Base-by-base conservation (phyloP, 2,113 vertebrate genomes). In the Cynopterus brachyotis region DNA sequence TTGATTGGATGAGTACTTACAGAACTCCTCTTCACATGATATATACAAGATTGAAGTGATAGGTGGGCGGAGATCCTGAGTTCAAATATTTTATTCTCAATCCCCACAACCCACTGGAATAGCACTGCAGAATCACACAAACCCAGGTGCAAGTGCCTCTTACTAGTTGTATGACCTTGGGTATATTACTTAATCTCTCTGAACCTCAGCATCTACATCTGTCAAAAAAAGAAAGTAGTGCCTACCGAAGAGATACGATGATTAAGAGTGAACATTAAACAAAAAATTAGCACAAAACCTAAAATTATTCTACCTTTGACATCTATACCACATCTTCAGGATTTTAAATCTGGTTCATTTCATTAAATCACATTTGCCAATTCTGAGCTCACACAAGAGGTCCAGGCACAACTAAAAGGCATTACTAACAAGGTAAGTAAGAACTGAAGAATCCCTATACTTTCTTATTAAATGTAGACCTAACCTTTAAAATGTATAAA, bases 381-480 rank as follows among this genome's bases (percentile, higher is more conserved):
- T 89, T 80, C 47, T 83, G 47, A 37, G 37, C 45, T 94, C 47
- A 85, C 1, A 42, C 35, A 84, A 79, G 3, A 86, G 45, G 9
- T 35, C 22, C 30, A 79, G 17, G 32, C 26, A 87, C 45, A 93
- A 70, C 19, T 50, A 59, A 91, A 84, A 76, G 70, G 8, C 28
- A 92, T 42, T 82, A 37, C 35, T 94, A 89, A 67, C 67, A 22
- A 88, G 79, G 37, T 64, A 89, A 93, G 45, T 64, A 95, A 73
- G 16, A 79, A 45, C 5, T 85, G 0, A 92, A 89, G 59, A 94
- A 78, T 66, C 15, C 30, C 83, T 94, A 40, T n/a, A 37, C n/a
- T 80, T 45, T 88, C 59, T 62, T 62, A 82, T 35, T 81, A 94
- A 91, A 69, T 45, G 62, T 3, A 92, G 24, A 92, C 32, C 10